Base-by-base conservation (phyloP, 2,113 vertebrate genomes). In the Mormyrus iriodes region DNA sequence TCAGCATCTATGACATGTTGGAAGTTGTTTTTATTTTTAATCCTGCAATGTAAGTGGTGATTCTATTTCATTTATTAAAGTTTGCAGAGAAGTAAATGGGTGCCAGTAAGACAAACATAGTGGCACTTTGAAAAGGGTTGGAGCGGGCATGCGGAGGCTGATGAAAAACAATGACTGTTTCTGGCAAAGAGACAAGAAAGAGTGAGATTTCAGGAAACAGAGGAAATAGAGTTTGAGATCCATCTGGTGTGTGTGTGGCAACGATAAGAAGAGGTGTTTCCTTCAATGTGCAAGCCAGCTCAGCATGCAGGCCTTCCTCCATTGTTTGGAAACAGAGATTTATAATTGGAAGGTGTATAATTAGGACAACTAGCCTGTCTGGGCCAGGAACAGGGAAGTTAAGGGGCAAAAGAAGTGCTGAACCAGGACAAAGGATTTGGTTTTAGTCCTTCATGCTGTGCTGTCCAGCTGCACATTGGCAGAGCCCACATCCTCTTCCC, bases 261-360 rank as follows among this genome's bases (percentile, higher is more conserved):
- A 58, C 92, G 95, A 96, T 96, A 96, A 95, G 95, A 90, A 51
- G 93, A 94, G 94, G 93, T 91, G 94, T 94, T 96, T 96, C 96
- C 95, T 95, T 90, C 58, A 8, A 31, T 91, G 90, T 46, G 55
- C 2, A 39, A 48, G 86, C 15, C 86, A 49, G 84, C 87, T 88
- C 91, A 76, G 90, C 87, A 79, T 0, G 44, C 53, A 91, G 93
- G 89, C 91, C 90, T 42, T 7, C 52, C 88, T 92, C 76, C 92
- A 95, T 96, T 96, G 96, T 96, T 86, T 92, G 85, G 39, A 88
- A 89, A 89, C 35, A 21, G 87, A 69, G 91, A 91, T 92, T 92
- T 95, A 94, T 95, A 94, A 90, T 93, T 94, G 92, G 91, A 94
- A 92, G 88, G 90, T 53, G 91, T 94, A 94, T 93, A 92, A 94